Percentiles rank a stretch among this genome's conserved stretches.
phyloP scores from a whole-genome alignment of 1,140 invertebrate genomes.

The Trichoplusia ni region DNA sequence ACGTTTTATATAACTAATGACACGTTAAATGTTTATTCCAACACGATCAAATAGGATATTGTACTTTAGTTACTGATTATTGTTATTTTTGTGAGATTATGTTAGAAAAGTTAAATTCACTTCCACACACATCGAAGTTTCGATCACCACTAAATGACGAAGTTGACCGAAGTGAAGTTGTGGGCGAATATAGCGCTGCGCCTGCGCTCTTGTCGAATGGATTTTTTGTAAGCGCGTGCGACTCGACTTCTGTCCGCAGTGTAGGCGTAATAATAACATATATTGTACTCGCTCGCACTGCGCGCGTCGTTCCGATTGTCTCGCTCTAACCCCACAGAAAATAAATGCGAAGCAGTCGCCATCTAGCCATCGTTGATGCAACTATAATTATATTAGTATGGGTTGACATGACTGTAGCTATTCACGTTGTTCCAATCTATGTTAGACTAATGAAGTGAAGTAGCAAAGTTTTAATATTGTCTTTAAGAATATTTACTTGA shows the following conservation, averaged over 20 bases:
- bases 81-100: slow-evolving; percentile 78
- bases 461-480: neutral
- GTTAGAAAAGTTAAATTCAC: slow-evolving; percentile 82
- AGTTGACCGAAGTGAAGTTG: slow-evolving; percentile 80
- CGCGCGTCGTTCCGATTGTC: slow-evolving; percentile 31
- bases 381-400: slow-evolving; percentile 42
- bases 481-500: neutral
- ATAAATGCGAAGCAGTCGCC: slow-evolving; percentile 54
- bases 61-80: slow-evolving; percentile 78
- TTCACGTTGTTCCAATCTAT: slow-evolving; percentile 3
- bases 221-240: slow-evolving; percentile 79
- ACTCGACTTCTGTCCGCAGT: slow-evolving; percentile 71
- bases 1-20: slow-evolving; percentile 75
- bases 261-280: slow-evolving; percentile 75
- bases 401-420: slow-evolving; percentile 22
- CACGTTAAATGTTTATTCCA: slow-evolving; percentile 73
- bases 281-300: slow-evolving; percentile 57
- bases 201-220: slow-evolving; percentile 74
- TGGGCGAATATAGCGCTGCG: slow-evolving; percentile 79
- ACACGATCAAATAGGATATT: slow-evolving; percentile 70
- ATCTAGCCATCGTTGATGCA: slow-evolving; percentile 68
- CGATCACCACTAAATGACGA: slow-evolving; percentile 80
- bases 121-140: slow-evolving; percentile 80
- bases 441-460: slow-evolving; percentile 1
- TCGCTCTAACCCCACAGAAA: slow-evolving; percentile 45